Evolutionary conservation across 2,888 invertebrate species (phyloP), one percentile per base, ranked within the genome.

Genomic region (Copidosoma aretas): DNA sequence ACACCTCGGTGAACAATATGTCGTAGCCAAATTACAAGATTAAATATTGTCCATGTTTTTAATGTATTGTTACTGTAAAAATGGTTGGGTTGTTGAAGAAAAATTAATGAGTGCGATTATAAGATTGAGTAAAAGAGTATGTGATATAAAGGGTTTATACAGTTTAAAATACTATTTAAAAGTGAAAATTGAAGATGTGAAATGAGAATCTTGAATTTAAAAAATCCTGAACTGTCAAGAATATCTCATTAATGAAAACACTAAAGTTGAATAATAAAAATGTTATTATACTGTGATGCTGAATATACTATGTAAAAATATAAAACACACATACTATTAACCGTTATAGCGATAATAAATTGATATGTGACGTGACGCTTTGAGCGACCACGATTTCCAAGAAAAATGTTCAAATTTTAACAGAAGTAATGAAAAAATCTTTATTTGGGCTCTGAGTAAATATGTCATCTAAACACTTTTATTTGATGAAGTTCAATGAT

Each of bases 241-340:
- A 75, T 64, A 71, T 73, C 3, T 32, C 67, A 78, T 77, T 77
- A 78, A 80, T 77, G 80, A 80, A 81, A 78, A 76, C 76, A 77
- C 76, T 77, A 81, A 80, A 77, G 80, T 32, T 8, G 8, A 32
- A 32, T 77, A 39, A 79, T 81, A 80, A 82, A 81, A 81, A 82
- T 82, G 82, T 82, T 83, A 83, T 82, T 79, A 79, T 83, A 82
- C 83, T 83, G 83, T 83, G 83, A 83, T 83, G 83, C 80, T 82
- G 81, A 81, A 81, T 68, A 68, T 71, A 62, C 60, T 54, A 61
- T 67, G 51, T 59, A 67, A 52, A 46, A 49, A 32, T 46, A 59
- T 64, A 81, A 81, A 81, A 76, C 78, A 75, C 17, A n/a, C 17
- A n/a, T 77, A 75, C 77, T 75, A 73, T 70, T 73, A 64, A 71